Base-by-base conservation (phyloP, 2,888 invertebrate genomes). In the Drosophila tripunctata region DNA sequence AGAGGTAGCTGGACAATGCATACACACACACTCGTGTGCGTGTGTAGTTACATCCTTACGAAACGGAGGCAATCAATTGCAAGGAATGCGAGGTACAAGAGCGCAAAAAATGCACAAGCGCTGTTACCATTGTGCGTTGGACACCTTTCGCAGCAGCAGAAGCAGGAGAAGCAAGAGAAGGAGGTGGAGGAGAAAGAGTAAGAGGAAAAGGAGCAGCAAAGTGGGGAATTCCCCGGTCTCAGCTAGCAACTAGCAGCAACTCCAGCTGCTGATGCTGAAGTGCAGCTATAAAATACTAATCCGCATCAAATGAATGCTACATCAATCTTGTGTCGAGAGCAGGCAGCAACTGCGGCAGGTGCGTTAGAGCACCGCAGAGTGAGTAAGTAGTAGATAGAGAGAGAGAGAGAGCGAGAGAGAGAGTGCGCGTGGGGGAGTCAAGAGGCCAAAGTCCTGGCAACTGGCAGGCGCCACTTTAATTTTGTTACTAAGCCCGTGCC, bases 241-340 rank as follows among this genome's bases (percentile, higher is more conserved):
- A 24, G 8, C 24, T 27, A 12, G 36, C 36, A 27, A 27, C 56
- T 30, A 6, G 4, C 55, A 6, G 4, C 55, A 30, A 21, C 35
- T 43, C 30, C 38, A 19, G 14, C 48, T 60, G 57, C 63, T 43
- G 62, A 67, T 58, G 67, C 63, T 75, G 86, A 78, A 82, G 84
- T 86, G 84, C 87, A 86, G 87, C 84, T 88, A 83, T 88, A 86
- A 85, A 88, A 88, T 79, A 85, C 84, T 86, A 83, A 83, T 83
- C 83, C 87, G 83, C 83, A 83, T 83, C 83, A 88, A 87, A 88
- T 80, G 88, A 87, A 88, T 86, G 78, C 75, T 73, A 74, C 76
- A 83, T 83, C 83, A 83, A 83, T 83, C 83, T 84, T 86, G 68
- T 87, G 87, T 77, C 87, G 76, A 58, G 70, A 70, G 75, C 79